Evolutionary conservation across 2,888 invertebrate species (phyloP), one percentile per base, ranked within the genome.

Genomic region (Adelognathus sp.): DNA sequence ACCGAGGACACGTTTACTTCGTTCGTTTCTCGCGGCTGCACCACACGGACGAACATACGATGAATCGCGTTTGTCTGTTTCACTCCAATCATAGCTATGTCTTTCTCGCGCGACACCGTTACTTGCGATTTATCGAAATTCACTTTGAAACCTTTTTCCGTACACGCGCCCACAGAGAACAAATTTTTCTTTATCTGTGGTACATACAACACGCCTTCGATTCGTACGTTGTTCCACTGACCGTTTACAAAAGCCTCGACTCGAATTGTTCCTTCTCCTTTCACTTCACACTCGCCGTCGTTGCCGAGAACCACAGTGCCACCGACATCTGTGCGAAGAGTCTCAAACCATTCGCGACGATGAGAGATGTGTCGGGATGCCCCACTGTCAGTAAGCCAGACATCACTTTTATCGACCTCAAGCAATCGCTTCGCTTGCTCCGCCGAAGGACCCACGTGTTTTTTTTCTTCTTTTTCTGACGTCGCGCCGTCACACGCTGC

Each of bases 121-220:
- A 69, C 33, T 1, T 2, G 0, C 6, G 21, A 11, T n/a, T 56
- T 21, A 14, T 58, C 56, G 29, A 69, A n/a, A 14, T 39, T 21
- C 2, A 69, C 24, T 3, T 24, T 21, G 41, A 14, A 69, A 39
- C 41, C 46, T 39, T 72, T 72, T 46, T 46, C 14, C 2, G 72
- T 61, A 21, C 72, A 72, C 11, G 63, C 33, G 1, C 72, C 63
- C 14, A 72, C 21, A n/a, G 63, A 61, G 11, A 78, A 36, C 14
- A 78, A 41, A 67, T 78, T 74, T 52, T 78, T 75, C 36, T 69
- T 74, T 14, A 79, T 52, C 39, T 64, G 39, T 7, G 79, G 76
- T 9, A 79, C 76, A 58, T 64, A 79, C 33, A 72, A 29, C 16
- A 64, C 75, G 14, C 54, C 33, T 60, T 75, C 58, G 50, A 70